Percentiles rank a stretch among this genome's conserved stretches.
phyloP scores from a whole-genome alignment of 2,113 vertebrate species.

The Xenopus laevis region DNA sequence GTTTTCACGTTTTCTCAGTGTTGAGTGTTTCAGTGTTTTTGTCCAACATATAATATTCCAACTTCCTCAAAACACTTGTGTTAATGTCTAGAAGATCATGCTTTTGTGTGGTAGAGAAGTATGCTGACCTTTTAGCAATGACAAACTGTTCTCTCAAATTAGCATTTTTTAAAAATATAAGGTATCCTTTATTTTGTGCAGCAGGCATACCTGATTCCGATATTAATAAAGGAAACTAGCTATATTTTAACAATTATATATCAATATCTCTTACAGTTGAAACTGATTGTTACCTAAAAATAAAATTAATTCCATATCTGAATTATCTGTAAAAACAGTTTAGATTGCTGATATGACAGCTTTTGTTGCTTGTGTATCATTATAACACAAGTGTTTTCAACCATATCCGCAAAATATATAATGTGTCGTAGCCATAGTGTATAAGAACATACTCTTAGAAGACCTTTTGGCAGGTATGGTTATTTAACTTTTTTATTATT shows the following conservation, averaged over 20 bases:
- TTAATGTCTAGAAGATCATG: conserved; percentile 51
- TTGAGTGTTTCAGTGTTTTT: conserved; percentile 67
- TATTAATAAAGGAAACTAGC: conserved; percentile 24
- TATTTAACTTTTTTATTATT: conserved; percentile 73
- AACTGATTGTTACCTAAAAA: conserved; percentile 23
- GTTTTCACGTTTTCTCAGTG: conserved; percentile 60
- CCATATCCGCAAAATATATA: conserved; percentile 82
- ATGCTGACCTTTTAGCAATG: conserved; percentile 44
- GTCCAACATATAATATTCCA: conserved; percentile 72
- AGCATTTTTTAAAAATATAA: conserved; percentile 3
- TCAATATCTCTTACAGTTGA: neutral
- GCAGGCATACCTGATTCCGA: conserved; percentile 32
- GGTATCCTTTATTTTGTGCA: conserved; percentile 6
- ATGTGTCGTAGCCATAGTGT: conserved; percentile 94
- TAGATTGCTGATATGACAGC: conserved; percentile 62
- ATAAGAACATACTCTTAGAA: conserved; percentile 79
- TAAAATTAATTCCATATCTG: neutral
- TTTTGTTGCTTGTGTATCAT: conserved; percentile 72
- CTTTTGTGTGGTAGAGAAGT: conserved; percentile 49
- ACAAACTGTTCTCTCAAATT: conserved; percentile 36
- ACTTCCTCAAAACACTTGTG: conserved; percentile 58
- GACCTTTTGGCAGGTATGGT: conserved; percentile 72
- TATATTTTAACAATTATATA: neutral
- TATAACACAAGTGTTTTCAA: conserved; percentile 77
- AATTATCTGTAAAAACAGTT: conserved; percentile 52